These are phyloP conservation scores for Melieria picta DNA, from an alignment of 2,888 invertebrate genomes.

Conservation along the genomic window DNA sequence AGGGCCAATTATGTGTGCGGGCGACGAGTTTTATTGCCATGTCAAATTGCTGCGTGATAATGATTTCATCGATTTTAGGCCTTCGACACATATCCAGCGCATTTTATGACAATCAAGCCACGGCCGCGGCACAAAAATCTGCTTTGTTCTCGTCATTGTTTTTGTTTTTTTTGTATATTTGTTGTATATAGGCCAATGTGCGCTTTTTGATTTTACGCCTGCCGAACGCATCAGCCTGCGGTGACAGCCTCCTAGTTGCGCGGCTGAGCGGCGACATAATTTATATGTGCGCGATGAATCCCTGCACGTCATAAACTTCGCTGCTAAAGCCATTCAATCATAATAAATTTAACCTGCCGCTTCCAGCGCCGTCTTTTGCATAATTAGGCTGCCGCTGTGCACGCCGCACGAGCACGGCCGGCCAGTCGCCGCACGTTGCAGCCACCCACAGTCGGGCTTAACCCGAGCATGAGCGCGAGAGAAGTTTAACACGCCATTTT, in stretches of 20 bases:
- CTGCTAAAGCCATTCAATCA: conserved; percentile 54
- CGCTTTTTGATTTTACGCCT: too few relatives aligned
- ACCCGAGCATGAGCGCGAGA: neutral
- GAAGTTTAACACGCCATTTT: neutral
- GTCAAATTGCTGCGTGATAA: too few relatives aligned
- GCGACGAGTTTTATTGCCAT: too few relatives aligned
- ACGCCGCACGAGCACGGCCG: neutral
- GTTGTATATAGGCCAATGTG: too few relatives aligned
- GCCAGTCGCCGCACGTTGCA: too few relatives aligned
- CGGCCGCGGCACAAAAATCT: too few relatives aligned
- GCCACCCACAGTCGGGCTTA: neutral
- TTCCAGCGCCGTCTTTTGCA: conserved; percentile 32
- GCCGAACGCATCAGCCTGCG: too few relatives aligned
- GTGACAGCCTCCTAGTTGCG: neutral
- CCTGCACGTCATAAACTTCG: conserved; percentile 31
- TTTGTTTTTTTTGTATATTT: neutral
- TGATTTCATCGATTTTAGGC: too few relatives aligned
- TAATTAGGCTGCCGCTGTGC: conserved; percentile 10
- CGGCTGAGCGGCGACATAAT: neutral
- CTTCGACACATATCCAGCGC: too few relatives aligned
- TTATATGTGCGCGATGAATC: conserved; percentile 13
- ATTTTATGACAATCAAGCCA: too few relatives aligned
- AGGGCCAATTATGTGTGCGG: too few relatives aligned
- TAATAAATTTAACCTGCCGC: conserved; percentile 52
- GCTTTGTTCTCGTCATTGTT: neutral